Conservation (phyloP, 2,797 vertebrate species). For the Neosilurus mollespiculum region DNA sequence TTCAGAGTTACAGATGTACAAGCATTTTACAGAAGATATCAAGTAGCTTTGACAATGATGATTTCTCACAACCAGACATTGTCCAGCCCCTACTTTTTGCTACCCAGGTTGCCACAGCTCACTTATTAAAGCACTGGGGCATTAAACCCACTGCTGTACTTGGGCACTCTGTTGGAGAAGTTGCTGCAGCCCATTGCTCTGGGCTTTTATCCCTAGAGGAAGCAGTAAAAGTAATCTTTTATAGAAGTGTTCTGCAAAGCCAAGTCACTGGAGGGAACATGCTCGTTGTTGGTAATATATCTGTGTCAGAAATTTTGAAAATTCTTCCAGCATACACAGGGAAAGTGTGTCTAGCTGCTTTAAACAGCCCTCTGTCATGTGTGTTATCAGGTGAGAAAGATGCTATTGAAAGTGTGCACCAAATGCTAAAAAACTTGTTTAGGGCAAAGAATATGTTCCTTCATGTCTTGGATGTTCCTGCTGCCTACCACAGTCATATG, state of each 20-base stretch:
- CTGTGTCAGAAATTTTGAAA: constrained; percentile 71
- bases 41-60: constrained; percentile 59
- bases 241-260: constrained; percentile 77
- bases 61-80: constrained; percentile 70
- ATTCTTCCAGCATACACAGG: constrained; percentile 64
- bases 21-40: constrained; percentile 70
- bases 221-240: constrained; percentile 81
- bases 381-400: constrained; percentile 81
- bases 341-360: constrained; percentile 77
- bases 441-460: constrained; percentile 77
- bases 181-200: constrained; percentile 83
- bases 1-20: constrained; percentile 60
- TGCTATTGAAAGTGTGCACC: constrained; percentile 65
- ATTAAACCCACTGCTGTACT: constrained; percentile 73
- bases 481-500: constrained; percentile 84
- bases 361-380: constrained; percentile 82
- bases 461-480: constrained; percentile 74
- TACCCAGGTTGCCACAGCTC: constrained; percentile 78
- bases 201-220: constrained; percentile 82
- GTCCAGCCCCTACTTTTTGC: constrained; percentile 83
- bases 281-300: constrained; percentile 82
- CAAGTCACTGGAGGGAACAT: constrained; percentile 79
- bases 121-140: constrained; percentile 80
- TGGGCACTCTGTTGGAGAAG: constrained; percentile 83
- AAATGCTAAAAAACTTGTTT: constrained; percentile 65